A percentile compares a stretch with the other conserved stretches of the same genome.
Evolutionary conservation across 1,140 invertebrate genomes (phyloP).

Genomic region (Drosophila teissieri): DNA sequence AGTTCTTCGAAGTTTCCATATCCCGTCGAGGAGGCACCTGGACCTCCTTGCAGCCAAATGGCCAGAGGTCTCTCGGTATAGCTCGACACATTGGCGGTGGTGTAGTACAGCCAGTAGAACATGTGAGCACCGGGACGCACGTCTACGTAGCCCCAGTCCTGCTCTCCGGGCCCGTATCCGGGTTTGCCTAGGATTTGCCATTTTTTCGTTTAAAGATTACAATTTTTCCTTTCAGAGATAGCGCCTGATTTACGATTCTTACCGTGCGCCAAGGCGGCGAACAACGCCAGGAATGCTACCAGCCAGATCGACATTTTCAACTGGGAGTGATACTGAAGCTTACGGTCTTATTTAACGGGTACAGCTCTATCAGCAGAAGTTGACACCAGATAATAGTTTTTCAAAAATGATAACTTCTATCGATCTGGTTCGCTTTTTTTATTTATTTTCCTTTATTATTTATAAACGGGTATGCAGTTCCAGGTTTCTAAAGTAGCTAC

Average conservation of each 20-base stretch:
- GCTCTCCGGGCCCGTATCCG: constrained; percentile 87
- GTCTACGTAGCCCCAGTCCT: constrained; percentile 89
- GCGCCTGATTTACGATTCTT: constrained; percentile 13
- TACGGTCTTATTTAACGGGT: constrained; percentile 33
- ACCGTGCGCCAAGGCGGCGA: constrained; percentile 31
- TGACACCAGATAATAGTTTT: background rate
- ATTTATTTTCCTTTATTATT: too few species aligned
- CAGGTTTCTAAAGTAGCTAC: too few species aligned
- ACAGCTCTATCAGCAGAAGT: constrained; percentile 13
- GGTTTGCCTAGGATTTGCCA: constrained; percentile 43
- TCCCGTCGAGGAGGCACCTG: constrained; percentile 90
- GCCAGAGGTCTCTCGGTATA: constrained; percentile 89
- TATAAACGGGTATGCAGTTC: too few species aligned
- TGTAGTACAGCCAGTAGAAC: constrained; percentile 94
- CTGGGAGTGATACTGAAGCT: constrained; percentile 1
- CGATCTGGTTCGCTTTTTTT: constrained; percentile 8
- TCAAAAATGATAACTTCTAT: background rate
- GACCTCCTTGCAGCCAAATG: constrained; percentile 92
- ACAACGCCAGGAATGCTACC: constrained; percentile 34
- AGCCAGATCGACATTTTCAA: constrained; percentile 45
- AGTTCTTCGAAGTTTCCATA: constrained; percentile 92
- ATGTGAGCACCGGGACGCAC: constrained; percentile 90
- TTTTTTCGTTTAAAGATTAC: background rate
- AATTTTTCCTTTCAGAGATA: background rate
- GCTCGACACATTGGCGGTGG: constrained; percentile 86